Evolutionary conservation across 1,140 invertebrate species (phyloP).

Genomic region (Hydropsyche tenuis): DNA sequence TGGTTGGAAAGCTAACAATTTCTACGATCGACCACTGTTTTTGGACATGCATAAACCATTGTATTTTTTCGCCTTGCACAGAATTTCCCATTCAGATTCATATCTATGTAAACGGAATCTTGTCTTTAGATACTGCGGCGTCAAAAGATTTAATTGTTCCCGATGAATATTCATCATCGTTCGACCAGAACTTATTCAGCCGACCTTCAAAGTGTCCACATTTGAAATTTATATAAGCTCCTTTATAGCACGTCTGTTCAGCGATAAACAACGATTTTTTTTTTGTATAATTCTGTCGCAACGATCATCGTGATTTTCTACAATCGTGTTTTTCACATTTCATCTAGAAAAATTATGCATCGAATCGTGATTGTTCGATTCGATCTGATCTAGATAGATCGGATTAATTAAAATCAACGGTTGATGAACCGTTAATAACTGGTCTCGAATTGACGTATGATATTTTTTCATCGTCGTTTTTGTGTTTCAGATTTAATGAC

Average conservation of each 20-base stretch:
- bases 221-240: slow-evolving; percentile 8
- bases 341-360: no score
- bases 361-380: background rate
- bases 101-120: background rate
- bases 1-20: background rate
- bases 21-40: background rate
- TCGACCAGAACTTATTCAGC: background rate
- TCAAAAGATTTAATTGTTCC: slow-evolving; percentile 3
- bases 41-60: background rate
- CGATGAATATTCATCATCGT: slow-evolving; percentile 4
- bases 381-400: no score
- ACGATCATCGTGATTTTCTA: background rate
- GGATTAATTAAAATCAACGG: slow-evolving; percentile 14
- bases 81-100: background rate
- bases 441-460: background rate
- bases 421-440: slow-evolving; percentile 3
- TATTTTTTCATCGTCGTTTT: no score
- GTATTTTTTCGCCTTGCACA: background rate
- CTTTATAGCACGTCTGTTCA: background rate
- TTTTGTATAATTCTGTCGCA: no score
- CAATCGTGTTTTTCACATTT: background rate
- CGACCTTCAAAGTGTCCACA: background rate
- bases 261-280: no score
- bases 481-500: no score
- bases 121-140: background rate